These are phyloP conservation scores for Salvelinus alpinus DNA, from an alignment of 2,113 vertebrate genomes.

Conservation along the genomic window DNA sequence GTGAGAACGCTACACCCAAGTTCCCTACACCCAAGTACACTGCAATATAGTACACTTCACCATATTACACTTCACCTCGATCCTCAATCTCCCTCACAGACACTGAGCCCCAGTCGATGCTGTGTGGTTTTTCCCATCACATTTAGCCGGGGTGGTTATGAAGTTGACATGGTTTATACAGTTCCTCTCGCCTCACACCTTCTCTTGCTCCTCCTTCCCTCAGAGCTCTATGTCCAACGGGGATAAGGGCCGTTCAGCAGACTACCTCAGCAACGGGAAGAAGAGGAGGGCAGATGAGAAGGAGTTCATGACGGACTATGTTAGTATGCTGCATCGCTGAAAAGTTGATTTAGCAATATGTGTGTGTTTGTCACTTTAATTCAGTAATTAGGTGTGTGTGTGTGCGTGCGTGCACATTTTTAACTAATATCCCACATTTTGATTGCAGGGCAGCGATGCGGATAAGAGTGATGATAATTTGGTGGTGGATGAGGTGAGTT, in stretches of 20 bases:
- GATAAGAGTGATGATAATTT: slow-evolving; percentile 94
- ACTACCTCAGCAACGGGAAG: slow-evolving; percentile 90
- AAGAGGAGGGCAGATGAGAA: slow-evolving; percentile 93
- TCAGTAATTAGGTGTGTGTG: not conserved
- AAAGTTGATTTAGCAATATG: no score
- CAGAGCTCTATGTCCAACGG: slow-evolving; percentile 81
- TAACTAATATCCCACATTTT: slow-evolving; percentile 3
- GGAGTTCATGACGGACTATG: slow-evolving; percentile 87
- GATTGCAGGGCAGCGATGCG: slow-evolving; percentile 84
- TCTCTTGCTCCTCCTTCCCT: no score
- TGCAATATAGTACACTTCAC: not conserved
- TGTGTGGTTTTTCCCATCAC: slow-evolving; percentile 53
- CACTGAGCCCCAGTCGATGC: slow-evolving; percentile 45
- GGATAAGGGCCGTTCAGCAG: slow-evolving; percentile 82
- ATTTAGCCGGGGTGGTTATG: slow-evolving; percentile 31
- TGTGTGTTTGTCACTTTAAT: no score
- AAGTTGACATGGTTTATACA: slow-evolving; percentile 64
- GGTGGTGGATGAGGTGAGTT: slow-evolving; percentile 86
- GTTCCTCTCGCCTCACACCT: slow-evolving; percentile 64
- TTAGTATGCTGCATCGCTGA: slow-evolving; percentile 52
- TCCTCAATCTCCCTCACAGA: not conserved
- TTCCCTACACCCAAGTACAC: no score
- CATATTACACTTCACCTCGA: not conserved
- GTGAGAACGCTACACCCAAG: slow-evolving; percentile 63
- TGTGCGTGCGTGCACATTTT: not conserved